Evolutionary conservation across 1,140 invertebrate species (phyloP), one percentile per base, ranked within the genome.

Genomic region (Chymomyza costata): DNA sequence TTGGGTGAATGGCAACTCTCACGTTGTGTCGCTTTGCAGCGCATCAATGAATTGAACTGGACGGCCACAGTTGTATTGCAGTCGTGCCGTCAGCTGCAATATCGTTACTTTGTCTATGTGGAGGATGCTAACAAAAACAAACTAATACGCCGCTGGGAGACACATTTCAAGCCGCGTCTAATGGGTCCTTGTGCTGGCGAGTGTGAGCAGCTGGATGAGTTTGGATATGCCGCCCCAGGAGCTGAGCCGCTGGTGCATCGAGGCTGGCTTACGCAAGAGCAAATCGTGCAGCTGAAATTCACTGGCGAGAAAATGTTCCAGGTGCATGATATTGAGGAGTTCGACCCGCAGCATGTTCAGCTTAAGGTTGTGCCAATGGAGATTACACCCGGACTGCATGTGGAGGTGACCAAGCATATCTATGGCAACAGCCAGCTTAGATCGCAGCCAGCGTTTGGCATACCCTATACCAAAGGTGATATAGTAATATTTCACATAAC

Each of bases 201-300:
- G 6, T 32, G 41, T 10, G 59, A 65, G 28, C 35, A 65, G n/a
- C 53, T 80, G 11, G 82, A 92, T 17, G 87, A 86, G 47, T 87
- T 89, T 76, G 89, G 90, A 63, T 28, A 67, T 10, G 51, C 54
- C 35, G 11, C 30, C 16, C 35, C 35, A 1, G 53, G 55, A 11
- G 87, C 88, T 7, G 85, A 86, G 25, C 85, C 85, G 13, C 88
- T 89, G 56, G 86, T 93, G 3, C 91, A 93, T 69, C 88, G 89
- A 34, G 94, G 94, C 0, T 96, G 94, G 94, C 82, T 95, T 0
- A 94, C 90, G 7, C 89, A 91, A 60, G 93, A 95, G 84, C 92
- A 90, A 14, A 89, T 93, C 17, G 88, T 95, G 40, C 93, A 95
- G 78, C 89, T 96, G 32, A 93, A 94, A 71, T 82, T 94, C 57